Percentiles rank a stretch among this genome's conserved stretches.
These are phyloP conservation scores for Metopia argyrocephala DNA, from an alignment of 2,888 invertebrate species.

Conservation along the genomic window DNA sequence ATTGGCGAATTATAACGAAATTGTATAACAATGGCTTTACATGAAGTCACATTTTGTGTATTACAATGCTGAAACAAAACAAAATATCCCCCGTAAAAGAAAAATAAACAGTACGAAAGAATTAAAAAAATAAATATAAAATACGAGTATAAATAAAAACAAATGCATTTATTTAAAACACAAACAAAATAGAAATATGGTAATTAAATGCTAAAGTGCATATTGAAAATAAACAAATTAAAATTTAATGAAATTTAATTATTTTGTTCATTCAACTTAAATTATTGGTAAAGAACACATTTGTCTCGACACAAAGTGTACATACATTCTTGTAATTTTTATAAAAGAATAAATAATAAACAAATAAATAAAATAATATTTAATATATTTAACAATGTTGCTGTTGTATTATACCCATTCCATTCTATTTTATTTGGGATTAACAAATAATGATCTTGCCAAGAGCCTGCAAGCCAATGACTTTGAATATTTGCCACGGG, in stretches of 20 bases:
- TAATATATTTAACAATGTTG: slow-evolving; percentile 35
- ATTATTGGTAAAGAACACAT: neutral
- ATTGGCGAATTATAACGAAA: no score
- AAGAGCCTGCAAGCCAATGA: slow-evolving; percentile 40
- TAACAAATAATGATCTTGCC: slow-evolving; percentile 21
- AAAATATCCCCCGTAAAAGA: no score
- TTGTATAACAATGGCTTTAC: no score
- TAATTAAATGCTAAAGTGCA: neutral
- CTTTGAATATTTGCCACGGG: slow-evolving; percentile 50
- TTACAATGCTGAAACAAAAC: no score
- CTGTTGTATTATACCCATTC: slow-evolving; percentile 53
- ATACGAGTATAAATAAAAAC: neutral
- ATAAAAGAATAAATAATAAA: neutral
- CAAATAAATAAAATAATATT: neutral
- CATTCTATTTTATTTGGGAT: slow-evolving; percentile 49
- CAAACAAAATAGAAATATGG: no score
- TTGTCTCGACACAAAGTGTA: neutral
- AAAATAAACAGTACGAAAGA: no score
- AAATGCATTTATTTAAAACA: no score
- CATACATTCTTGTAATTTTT: no score
- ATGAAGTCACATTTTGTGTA: no score
- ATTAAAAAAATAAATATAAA: neutral
- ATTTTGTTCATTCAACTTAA: neutral
- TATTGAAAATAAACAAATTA: neutral
- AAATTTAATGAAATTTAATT: neutral